phyloP scores from a whole-genome alignment of 92 coral and sea anemone genomes.

The Virgularia gustaviana region DNA sequence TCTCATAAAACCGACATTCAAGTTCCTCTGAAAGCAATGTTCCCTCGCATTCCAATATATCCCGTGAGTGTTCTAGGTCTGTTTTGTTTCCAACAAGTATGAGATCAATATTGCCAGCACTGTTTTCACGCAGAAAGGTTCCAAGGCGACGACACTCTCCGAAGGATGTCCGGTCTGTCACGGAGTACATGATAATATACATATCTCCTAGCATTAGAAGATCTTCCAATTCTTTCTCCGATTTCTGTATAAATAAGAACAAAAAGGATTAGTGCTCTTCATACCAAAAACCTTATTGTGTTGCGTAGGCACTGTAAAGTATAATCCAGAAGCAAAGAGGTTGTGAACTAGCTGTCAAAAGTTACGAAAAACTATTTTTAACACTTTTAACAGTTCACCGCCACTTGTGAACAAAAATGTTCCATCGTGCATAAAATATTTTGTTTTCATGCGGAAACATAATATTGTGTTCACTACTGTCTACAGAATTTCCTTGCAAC shows the following conservation, averaged over 20 bases:
- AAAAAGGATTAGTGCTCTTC: neutral
- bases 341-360: neutral
- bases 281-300: too few species aligned
- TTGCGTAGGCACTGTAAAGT: too few species aligned
- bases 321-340: neutral
- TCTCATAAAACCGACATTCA: conserved; percentile 73
- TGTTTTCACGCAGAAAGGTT: conserved; percentile 70
- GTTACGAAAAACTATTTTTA: too few species aligned
- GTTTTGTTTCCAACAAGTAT: conserved; percentile 75
- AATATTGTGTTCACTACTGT: too few species aligned
- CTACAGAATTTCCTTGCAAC: too few species aligned
- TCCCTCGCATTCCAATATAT: conserved; percentile 82
- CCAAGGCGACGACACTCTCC: conserved; percentile 77
- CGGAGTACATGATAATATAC: conserved; percentile 85
- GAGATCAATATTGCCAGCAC: conserved; percentile 51
- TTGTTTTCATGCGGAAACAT: too few species aligned
- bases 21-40: conserved; percentile 68
- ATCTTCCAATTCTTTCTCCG: conserved; percentile 74
- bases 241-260: conserved; percentile 76
- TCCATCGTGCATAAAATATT: too few species aligned
- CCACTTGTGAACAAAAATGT: too few species aligned
- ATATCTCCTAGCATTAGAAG: conserved; percentile 80
- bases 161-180: conserved; percentile 87
- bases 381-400: too few species aligned
- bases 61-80: conserved; percentile 65